These are phyloP conservation scores for Ceratina australensis DNA, from an alignment of 1,140 invertebrate genomes.

Conservation along the genomic window DNA sequence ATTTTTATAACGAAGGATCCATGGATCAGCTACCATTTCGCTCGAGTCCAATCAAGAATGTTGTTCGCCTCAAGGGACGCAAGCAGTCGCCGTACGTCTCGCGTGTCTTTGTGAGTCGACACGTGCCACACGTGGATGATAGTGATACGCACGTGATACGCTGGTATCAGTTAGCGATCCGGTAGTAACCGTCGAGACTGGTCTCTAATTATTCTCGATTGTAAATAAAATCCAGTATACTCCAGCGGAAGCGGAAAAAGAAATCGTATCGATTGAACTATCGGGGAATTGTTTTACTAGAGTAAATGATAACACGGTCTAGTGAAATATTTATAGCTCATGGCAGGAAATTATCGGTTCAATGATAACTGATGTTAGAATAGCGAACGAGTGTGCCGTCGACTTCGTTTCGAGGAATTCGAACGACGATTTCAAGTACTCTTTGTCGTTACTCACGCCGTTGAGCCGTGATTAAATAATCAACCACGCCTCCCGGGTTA, in stretches of 20 bases:
- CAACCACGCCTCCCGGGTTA: not conserved
- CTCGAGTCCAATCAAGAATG: not conserved
- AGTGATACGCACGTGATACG: slow-evolving; percentile 56
- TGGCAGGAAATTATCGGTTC: not conserved
- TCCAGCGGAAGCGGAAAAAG: not conserved
- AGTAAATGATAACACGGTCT: no score
- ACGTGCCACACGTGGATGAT: slow-evolving; percentile 54
- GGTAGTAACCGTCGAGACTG: slow-evolving; percentile 24
- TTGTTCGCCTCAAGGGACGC: not conserved
- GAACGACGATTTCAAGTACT: slow-evolving; percentile 1
- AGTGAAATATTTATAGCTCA: no score
- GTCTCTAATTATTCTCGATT: not conserved
- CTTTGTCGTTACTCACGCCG: not conserved
- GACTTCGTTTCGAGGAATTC: not conserved
- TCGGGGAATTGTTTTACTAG: no score
- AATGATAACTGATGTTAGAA: not conserved
- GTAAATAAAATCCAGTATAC: slow-evolving; percentile 3
- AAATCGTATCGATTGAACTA: no score
- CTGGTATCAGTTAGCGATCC: slow-evolving; percentile 40
- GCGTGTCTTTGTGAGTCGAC: slow-evolving; percentile 22
- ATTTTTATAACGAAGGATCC: no score
- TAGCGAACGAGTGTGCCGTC: not conserved
- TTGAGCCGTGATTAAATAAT: slow-evolving; percentile 13
- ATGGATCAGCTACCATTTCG: not conserved
- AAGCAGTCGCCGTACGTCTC: not conserved